A percentile compares a stretch with the other conserved stretches of the same genome.
Evolutionary conservation across 2,888 invertebrate species (phyloP).

Genomic region (Eurytoma californica): DNA sequence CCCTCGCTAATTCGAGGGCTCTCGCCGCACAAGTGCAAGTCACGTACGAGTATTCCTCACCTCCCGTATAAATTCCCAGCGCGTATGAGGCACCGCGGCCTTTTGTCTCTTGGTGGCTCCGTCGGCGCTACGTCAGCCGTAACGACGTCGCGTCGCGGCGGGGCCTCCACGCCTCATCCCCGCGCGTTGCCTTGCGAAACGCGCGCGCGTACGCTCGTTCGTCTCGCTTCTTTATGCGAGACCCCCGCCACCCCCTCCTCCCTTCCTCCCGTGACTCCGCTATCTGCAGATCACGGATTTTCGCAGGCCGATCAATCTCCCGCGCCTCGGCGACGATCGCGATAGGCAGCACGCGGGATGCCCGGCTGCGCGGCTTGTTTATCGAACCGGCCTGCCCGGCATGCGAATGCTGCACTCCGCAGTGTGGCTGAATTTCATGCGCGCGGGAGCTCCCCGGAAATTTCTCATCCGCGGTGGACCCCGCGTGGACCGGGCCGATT

Average conservation of each 20-base stretch:
- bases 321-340: constrained; percentile 41
- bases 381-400: constrained; percentile 33
- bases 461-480: constrained; percentile 47
- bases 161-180: not conserved
- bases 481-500: constrained; percentile 25
- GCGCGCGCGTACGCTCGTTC: constrained; percentile 3
- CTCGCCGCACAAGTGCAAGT: constrained; percentile 42
- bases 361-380: constrained; percentile 3
- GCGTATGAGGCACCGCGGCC: not conserved
- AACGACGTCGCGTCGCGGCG: constrained; percentile 45
- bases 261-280: constrained; percentile 61
- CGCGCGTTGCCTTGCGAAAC: constrained; percentile 33
- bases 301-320: constrained; percentile 60
- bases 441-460: constrained; percentile 9
- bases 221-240: constrained; percentile 24
- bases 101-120: constrained; percentile 13
- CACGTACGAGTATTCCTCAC: constrained; percentile 51
- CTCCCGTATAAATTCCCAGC: constrained; percentile 47
- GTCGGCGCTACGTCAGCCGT: constrained; percentile 38
- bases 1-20: constrained; percentile 34
- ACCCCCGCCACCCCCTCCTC: constrained; percentile 41
- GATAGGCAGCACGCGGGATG: constrained; percentile 48
- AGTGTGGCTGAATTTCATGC: constrained; percentile 24
- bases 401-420: constrained; percentile 30
- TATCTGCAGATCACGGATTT: constrained; percentile 59